These are phyloP conservation scores for Epizoanthus rinbou DNA, from an alignment of 92 coral and sea anemone genomes.

Conservation along the genomic window DNA sequence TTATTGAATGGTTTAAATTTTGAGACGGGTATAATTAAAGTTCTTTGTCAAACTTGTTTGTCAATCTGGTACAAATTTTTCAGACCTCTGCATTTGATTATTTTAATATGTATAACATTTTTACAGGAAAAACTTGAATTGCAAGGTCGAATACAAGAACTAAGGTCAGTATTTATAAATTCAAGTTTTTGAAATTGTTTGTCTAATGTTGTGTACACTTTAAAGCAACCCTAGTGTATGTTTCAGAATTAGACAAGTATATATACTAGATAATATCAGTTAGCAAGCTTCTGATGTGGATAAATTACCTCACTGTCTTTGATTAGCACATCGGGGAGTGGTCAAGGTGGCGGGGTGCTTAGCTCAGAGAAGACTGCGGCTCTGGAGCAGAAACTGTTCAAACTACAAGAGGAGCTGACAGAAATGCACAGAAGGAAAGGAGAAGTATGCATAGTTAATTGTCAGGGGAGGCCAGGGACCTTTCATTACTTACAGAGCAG, in stretches of 20 bases:
- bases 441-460: slow-evolving; percentile 59
- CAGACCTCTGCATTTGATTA: background rate
- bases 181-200: background rate
- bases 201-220: background rate
- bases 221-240: no score
- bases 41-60: no score
- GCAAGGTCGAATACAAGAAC: slow-evolving; percentile 81
- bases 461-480: no score
- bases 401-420: slow-evolving; percentile 90
- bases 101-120: background rate
- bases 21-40: no score
- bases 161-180: slow-evolving; percentile 62
- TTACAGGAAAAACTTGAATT: slow-evolving; percentile 86
- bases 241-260: no score
- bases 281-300: background rate
- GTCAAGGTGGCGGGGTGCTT: slow-evolving; percentile 54
- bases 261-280: background rate
- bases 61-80: background rate
- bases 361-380: slow-evolving; percentile 82
- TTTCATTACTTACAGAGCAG: no score
- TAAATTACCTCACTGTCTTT: background rate
- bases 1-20: no score
- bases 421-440: slow-evolving; percentile 92
- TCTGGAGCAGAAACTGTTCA: slow-evolving; percentile 91
- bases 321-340: slow-evolving; percentile 24